phyloP scores from a whole-genome alignment of 2,888 invertebrate species.

The Drosophila testacea region DNA sequence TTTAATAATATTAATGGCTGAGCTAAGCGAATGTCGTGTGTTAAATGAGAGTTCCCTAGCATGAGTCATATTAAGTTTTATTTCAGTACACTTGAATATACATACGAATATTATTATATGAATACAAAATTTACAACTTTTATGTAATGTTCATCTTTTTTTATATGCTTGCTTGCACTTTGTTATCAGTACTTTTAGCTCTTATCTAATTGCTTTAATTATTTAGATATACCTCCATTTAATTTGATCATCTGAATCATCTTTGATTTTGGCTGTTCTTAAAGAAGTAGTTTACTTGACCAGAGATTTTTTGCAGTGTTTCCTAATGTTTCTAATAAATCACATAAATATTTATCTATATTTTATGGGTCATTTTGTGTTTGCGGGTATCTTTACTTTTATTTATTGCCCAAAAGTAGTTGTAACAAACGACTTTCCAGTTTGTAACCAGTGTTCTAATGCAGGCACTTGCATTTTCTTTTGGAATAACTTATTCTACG shows the following conservation, averaged over 20 bases:
- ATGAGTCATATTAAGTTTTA: slow-evolving; percentile 17
- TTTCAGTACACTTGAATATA: not conserved
- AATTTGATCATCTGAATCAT: no score
- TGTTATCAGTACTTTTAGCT: no score
- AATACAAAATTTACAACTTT: not conserved
- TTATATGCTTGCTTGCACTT: no score
- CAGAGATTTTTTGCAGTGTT: no score
- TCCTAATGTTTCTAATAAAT: no score
- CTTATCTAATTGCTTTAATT: no score
- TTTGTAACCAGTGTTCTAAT: not conserved
- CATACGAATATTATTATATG: not conserved
- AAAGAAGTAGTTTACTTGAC: no score
- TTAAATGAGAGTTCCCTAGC: slow-evolving; percentile 2
- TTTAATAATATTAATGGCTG: slow-evolving; percentile 31
- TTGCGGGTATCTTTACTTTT: not conserved
- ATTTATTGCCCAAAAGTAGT: not conserved
- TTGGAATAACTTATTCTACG: not conserved
- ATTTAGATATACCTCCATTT: no score
- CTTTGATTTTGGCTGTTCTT: no score
- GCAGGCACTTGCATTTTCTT: slow-evolving; percentile 1
- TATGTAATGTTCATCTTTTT: no score
- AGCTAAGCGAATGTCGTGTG: slow-evolving; percentile 10
- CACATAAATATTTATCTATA: not conserved
- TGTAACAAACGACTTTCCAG: no score
- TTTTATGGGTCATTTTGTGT: not conserved